Conservation (phyloP, 2,888 invertebrate genomes). For the Acronicta psi region DNA sequence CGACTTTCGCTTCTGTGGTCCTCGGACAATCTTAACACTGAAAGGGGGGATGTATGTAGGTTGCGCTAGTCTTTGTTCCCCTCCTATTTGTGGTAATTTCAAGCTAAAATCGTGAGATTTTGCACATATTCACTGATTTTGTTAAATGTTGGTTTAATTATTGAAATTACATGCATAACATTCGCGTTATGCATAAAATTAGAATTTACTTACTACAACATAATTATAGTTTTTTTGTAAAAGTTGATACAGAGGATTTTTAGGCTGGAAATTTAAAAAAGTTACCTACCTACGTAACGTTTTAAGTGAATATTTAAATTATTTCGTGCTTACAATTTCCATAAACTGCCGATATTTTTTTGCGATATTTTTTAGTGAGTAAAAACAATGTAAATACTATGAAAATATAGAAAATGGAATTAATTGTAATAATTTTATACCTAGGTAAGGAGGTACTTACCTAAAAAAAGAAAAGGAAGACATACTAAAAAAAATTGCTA, state of each 20-base stretch:
- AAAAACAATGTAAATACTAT: no score
- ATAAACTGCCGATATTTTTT: no score
- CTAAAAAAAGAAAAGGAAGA: no score
- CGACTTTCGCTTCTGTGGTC: slow-evolving; percentile 60
- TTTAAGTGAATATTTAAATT: no score
- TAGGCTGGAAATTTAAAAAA: slow-evolving; percentile 13
- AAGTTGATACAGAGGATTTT: slow-evolving; percentile 23
- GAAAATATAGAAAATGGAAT: no score
- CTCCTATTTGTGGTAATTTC: slow-evolving; percentile 66
- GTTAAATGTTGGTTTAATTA: slow-evolving; percentile 37
- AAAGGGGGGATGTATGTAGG: slow-evolving; percentile 84
- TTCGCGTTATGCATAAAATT: slow-evolving; percentile 33
- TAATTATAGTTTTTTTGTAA: slow-evolving; percentile 13
- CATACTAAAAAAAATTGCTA: no score
- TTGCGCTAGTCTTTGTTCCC: slow-evolving; percentile 75
- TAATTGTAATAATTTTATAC: no score
- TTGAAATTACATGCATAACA: slow-evolving; percentile 34
- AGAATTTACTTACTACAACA: slow-evolving; percentile 16
- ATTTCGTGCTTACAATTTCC: no score
- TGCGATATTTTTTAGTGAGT: no score
- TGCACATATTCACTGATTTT: slow-evolving; percentile 50
- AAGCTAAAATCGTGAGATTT: slow-evolving; percentile 67
- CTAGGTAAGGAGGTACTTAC: no score
- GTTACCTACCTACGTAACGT: no score
- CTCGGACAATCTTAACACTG: slow-evolving; percentile 52